Base-by-base conservation (phyloP, 2,113 vertebrate species). In the Eublepharis macularius region DNA sequence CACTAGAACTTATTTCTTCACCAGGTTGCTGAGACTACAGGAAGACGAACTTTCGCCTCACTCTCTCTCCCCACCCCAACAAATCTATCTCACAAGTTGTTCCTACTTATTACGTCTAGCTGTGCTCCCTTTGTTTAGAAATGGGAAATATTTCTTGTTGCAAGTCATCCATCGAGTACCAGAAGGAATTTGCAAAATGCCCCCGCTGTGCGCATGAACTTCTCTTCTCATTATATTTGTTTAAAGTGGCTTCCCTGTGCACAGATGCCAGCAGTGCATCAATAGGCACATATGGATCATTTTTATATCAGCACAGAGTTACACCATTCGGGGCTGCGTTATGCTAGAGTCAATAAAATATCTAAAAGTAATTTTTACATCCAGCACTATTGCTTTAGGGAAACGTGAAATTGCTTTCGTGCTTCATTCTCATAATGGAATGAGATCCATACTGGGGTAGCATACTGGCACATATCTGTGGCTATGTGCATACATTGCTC, bases 321-420 rank as follows among this genome's bases (percentile, higher is more conserved):
- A 17, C 6, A 19, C 47, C 1, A 29, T 4, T 29, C 39, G n/a
- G 72, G 2, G 0, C 19, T 39, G 82, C 39, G 81, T 49, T 63
- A 24, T 45, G 41, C 80, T 49, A 1, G 0, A 49, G 69, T 76
- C 72, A 24, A 76, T 89, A 36, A 83, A 8, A 21, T 74, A 41
- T 60, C 70, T 65, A 47, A 57, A 4, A 65, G 76, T n/a, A 49
- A 70, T 85, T 92, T 79, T 73, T 84, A n/a, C 76, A 60, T n/a
- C 2, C 2, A 2, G 2, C 6, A 0, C 39, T 88, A 75, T 21
- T 89, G 87, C 91, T 93, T 81, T 66, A 81, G 84, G 88, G 13
- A 39, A 39, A 36, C 21, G 3, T 41, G 79, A 83, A 90, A 90
- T 90, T 89, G 88, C 83, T 89, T 87, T 90, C 81, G 73, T 88